Evolutionary conservation across 1,140 invertebrate species (phyloP), one percentile per base, ranked within the genome.

Genomic region (Penaeus chinensis): DNA sequence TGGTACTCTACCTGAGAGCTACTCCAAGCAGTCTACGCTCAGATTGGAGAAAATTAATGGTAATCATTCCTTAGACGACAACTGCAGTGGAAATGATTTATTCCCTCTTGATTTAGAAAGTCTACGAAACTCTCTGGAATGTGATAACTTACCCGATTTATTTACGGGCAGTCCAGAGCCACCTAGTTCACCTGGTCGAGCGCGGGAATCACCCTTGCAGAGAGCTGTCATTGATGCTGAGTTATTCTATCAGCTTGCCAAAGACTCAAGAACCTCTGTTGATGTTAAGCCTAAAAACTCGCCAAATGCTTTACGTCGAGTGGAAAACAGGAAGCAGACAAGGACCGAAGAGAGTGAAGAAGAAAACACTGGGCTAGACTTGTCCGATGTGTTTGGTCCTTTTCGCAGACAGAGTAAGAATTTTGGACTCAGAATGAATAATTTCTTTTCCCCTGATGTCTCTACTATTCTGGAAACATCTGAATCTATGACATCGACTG

Each of bases 391-490:
- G 37, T 76, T 90, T 22, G 78, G 66, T 65, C 63, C 78, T 61
- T 90, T 63, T 86, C 89, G 66, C 89, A 91, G 82, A 84, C 84
- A 61, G 90, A 90, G 54, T 69, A 91, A 83, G 87, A 90, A 88
- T 90, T 91, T 77, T 90, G 90, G 90, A 77, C 90, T 89, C 85
- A 90, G 89, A 89, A 90, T 76, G 80, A 91, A 91, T 82, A 89
- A 91, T 61, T 90, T 91, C 61, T 91, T 90, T 47, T 91, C 91
- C 69, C 91, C 91, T 65, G 90, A 90, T 47, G 92, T 92, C 61
- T 92, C 92, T 11, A 91, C 91, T 13, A 92, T 92, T 37, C 85
- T 89, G 11, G 92, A 92, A 88, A 89, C 90, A 47, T 92, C 91
- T 0, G 92, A 92, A 84, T 91, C 91, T 54, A 84, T 90, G 83